These are phyloP conservation scores for Tenthredo notha DNA, from an alignment of 2,888 invertebrate species.

Conservation along the genomic window DNA sequence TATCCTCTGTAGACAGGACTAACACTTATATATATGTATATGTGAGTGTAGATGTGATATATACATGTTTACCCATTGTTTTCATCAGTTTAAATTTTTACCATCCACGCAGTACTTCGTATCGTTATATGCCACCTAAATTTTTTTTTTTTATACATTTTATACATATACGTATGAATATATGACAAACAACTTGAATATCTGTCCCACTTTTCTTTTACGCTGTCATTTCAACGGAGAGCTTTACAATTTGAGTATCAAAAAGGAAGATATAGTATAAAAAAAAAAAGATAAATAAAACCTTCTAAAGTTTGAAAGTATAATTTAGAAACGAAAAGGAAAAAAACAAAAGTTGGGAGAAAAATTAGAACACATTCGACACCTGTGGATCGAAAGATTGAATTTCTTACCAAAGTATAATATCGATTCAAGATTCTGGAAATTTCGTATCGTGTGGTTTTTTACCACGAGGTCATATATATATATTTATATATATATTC, in stretches of 20 bases:
- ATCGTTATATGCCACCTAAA: neutral
- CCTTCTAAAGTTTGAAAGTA: neutral
- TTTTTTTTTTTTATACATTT: neutral
- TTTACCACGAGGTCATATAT: neutral
- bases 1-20: neutral
- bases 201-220: neutral
- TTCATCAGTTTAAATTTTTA: neutral
- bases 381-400: neutral
- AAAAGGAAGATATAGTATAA: neutral
- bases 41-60: neutral
- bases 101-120: neutral
- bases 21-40: neutral
- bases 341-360: neutral
- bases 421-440: neutral
- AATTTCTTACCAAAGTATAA: neutral
- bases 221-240: neutral
- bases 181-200: slow-evolving; percentile 17
- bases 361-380: neutral
- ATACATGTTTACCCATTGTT: neutral
- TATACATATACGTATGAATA: slow-evolving; percentile 6
- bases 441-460: neutral
- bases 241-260: neutral
- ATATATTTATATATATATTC: no score
- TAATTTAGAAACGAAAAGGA: neutral
- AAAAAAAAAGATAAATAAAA: neutral